These are phyloP conservation scores for Oceanites oceanicus DNA, from an alignment of 2,113 vertebrate genomes.

Conservation along the genomic window DNA sequence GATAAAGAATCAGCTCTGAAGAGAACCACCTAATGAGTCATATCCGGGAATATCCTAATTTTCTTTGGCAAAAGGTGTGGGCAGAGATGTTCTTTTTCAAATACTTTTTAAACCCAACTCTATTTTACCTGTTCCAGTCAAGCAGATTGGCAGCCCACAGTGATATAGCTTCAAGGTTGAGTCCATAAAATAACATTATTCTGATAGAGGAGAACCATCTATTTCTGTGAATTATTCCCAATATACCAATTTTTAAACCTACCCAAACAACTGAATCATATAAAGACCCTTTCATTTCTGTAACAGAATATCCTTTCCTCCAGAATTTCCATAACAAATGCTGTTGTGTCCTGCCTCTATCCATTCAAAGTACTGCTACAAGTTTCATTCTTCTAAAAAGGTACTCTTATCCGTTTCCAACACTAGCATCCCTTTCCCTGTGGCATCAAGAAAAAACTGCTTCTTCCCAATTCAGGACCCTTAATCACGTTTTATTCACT, in stretches of 20 bases:
- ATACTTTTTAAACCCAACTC: not conserved
- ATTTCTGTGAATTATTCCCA: not conserved
- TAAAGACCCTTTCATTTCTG: not conserved
- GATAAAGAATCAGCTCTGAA: slow-evolving; percentile 27
- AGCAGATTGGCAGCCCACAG: not conserved
- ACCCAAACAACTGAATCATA: not conserved
- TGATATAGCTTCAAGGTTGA: not conserved
- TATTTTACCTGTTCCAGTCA: not conserved
- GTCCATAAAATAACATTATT: not conserved
- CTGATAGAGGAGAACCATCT: not conserved
- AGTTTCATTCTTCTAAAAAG: not conserved
- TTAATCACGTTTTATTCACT: not conserved
- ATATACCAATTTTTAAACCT: not conserved
- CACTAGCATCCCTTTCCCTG: not conserved
- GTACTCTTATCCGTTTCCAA: not conserved
- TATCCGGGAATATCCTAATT: slow-evolving; percentile 8
- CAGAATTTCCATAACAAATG: not conserved
- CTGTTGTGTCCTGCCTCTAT: not conserved
- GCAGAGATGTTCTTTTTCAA: not conserved
- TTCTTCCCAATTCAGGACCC: not conserved
- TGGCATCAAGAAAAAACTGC: not conserved
- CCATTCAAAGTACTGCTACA: not conserved
- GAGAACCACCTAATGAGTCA: slow-evolving; percentile 34
- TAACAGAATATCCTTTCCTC: not conserved
- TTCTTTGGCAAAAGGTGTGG: not conserved